Conservation (phyloP, 2,888 invertebrate species). For the Entomobrya multifasciata region DNA sequence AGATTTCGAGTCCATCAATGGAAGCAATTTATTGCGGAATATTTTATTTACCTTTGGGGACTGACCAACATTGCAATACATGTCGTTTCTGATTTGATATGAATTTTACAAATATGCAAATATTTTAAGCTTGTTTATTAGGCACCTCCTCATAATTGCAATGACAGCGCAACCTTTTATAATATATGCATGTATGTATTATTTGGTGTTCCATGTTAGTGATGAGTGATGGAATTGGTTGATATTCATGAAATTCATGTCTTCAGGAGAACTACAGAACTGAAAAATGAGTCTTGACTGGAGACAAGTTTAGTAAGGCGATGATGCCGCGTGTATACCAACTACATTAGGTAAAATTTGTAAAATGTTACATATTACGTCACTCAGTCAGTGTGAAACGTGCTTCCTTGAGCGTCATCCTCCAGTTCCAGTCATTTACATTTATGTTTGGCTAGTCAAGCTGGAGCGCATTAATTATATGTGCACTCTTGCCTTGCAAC, state of each 20-base stretch:
- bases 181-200: too few relatives aligned
- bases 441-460: neutral
- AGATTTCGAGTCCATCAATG: too few relatives aligned
- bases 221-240: neutral
- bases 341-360: neutral
- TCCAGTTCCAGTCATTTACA: neutral
- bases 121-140: slow-evolving; percentile 37
- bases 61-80: neutral
- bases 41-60: slow-evolving; percentile 1
- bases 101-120: slow-evolving; percentile 21
- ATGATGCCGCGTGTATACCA: too few relatives aligned
- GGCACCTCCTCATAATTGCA: too few relatives aligned
- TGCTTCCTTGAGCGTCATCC: neutral
- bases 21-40: neutral
- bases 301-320: neutral
- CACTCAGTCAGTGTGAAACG: too few relatives aligned
- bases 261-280: neutral
- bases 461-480: too few relatives aligned
- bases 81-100: neutral
- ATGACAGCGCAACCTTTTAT: slow-evolving; percentile 6
- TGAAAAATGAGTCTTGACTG: slow-evolving; percentile 2
- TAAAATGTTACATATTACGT: slow-evolving; percentile 21
- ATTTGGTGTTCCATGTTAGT: neutral
- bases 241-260: neutral
- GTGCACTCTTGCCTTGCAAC: too few relatives aligned